Evolutionary conservation across 2,888 invertebrate genomes (phyloP).

Genomic region (Amitus sp.): DNA sequence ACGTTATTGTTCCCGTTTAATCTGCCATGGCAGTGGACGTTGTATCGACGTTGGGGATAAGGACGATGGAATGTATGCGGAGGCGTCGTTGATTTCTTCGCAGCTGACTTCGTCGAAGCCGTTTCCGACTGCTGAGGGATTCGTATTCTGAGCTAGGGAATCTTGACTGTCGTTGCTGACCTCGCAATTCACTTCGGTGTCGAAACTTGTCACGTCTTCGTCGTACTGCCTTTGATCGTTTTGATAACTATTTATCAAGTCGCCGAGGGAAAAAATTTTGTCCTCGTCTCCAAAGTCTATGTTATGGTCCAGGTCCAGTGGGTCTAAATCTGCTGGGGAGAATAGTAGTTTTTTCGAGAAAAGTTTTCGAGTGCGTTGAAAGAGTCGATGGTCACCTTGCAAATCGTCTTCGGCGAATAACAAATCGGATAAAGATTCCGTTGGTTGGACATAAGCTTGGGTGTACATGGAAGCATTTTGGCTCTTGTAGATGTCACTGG

Average conservation of each 20-base stretch:
- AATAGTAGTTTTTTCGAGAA: too few relatives aligned
- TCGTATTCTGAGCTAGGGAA: constrained; percentile 19
- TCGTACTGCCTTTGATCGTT: constrained; percentile 29
- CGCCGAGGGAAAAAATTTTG: constrained; percentile 49
- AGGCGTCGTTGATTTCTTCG: constrained; percentile 42
- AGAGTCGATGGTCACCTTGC: constrained; percentile 47
- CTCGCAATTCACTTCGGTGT: constrained; percentile 42
- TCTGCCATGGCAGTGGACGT: too few relatives aligned
- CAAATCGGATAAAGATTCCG: constrained; percentile 57
- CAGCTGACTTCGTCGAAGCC: constrained; percentile 47
- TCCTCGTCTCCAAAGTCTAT: constrained; percentile 44
- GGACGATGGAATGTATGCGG: constrained; percentile 49
- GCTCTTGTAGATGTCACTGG: constrained; percentile 44
- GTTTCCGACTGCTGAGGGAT: constrained; percentile 35
- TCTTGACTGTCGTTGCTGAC: constrained; percentile 51
- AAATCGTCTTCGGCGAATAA: constrained; percentile 59
- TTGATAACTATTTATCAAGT: constrained; percentile 50
- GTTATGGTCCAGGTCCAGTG: constrained; percentile 51
- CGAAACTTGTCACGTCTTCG: constrained; percentile 17
- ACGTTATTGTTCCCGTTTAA: too few relatives aligned
- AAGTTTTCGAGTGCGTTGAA: constrained; percentile 8
- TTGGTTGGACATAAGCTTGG: constrained; percentile 55
- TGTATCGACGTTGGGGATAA: constrained; percentile 63
- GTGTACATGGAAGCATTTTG: constrained; percentile 51
- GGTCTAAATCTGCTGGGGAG: constrained; percentile 52